phyloP scores from a whole-genome alignment of 2,797 vertebrate genomes.

The Takifugu rubripes region DNA sequence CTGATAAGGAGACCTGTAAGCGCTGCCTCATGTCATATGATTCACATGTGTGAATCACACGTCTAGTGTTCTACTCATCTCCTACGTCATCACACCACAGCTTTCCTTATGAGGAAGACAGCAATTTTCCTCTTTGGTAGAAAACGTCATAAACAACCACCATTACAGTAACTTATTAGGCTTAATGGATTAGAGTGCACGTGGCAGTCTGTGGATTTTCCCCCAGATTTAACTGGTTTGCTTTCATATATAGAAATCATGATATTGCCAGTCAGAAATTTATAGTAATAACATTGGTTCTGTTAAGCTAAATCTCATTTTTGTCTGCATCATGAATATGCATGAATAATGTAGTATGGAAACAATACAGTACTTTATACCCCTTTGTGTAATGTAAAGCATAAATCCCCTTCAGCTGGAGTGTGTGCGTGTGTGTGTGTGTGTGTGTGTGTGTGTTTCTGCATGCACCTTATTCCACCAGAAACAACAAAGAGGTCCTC shows the following conservation, averaged over 20 bases:
- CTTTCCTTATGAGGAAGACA: slow-evolving; percentile 15
- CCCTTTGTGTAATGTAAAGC: neutral
- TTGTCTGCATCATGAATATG: no score
- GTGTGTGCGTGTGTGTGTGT: neutral
- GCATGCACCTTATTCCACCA: slow-evolving; percentile 50
- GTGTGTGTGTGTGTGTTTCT: slow-evolving; percentile 3
- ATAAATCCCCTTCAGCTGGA: slow-evolving; percentile 1
- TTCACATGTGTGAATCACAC: slow-evolving; percentile 44
- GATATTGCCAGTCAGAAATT: no score
- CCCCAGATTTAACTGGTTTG: no score
- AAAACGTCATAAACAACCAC: no score
- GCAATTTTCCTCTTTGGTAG: neutral
- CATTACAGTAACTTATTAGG: no score
- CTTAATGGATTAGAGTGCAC: no score
- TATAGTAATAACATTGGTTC: no score
- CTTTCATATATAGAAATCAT: no score
- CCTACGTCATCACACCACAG: neutral
- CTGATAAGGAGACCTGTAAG: slow-evolving; percentile 21
- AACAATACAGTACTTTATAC: no score
- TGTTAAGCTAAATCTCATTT: no score
- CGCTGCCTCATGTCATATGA: slow-evolving; percentile 16
- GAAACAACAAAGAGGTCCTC: slow-evolving; percentile 52
- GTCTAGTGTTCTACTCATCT: slow-evolving; percentile 12
- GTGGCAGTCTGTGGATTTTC: no score
- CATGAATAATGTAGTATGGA: no score